These are phyloP conservation scores for Halictus quadricinctus DNA, from an alignment of 2,888 invertebrate genomes.

Conservation along the genomic window DNA sequence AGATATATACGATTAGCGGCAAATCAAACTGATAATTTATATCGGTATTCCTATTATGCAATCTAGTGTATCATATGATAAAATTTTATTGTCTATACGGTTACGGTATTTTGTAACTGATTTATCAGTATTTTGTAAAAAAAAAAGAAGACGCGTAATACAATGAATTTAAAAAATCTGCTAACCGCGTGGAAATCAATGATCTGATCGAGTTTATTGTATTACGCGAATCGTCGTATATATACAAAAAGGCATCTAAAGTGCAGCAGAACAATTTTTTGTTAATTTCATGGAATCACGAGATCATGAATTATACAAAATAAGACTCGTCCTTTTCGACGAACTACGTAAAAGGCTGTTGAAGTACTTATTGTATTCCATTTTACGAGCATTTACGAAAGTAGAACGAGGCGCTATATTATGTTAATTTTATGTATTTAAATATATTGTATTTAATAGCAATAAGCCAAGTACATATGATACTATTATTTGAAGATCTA, in stretches of 20 bases:
- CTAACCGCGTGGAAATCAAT: background rate
- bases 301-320: slow-evolving; percentile 12
- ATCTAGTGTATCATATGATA: slow-evolving; percentile 1
- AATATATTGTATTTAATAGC: slow-evolving; percentile 66
- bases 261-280: slow-evolving; percentile 17
- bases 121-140: slow-evolving; percentile 49
- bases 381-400: slow-evolving; percentile 49
- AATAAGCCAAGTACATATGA: slow-evolving; percentile 57
- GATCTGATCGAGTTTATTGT: slow-evolving; percentile 44
- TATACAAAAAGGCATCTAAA: slow-evolving; percentile 30
- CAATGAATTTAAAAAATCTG: slow-evolving; percentile 31
- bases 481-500: slow-evolving; percentile 62
- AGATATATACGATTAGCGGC: background rate
- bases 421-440: slow-evolving; percentile 52
- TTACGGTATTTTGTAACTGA: slow-evolving; percentile 31
- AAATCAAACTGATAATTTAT: slow-evolving; percentile 30
- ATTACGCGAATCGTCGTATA: slow-evolving; percentile 20
- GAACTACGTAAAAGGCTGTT: slow-evolving; percentile 52
- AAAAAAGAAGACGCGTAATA: slow-evolving; percentile 24
- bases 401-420: slow-evolving; percentile 47
- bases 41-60: slow-evolving; percentile 20
- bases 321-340: slow-evolving; percentile 18
- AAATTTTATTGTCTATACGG: slow-evolving; percentile 35
- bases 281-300: slow-evolving; percentile 3
- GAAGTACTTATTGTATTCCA: slow-evolving; percentile 57